Conservation (phyloP, 2,888 invertebrate species). For the Cosmia trapezina region DNA sequence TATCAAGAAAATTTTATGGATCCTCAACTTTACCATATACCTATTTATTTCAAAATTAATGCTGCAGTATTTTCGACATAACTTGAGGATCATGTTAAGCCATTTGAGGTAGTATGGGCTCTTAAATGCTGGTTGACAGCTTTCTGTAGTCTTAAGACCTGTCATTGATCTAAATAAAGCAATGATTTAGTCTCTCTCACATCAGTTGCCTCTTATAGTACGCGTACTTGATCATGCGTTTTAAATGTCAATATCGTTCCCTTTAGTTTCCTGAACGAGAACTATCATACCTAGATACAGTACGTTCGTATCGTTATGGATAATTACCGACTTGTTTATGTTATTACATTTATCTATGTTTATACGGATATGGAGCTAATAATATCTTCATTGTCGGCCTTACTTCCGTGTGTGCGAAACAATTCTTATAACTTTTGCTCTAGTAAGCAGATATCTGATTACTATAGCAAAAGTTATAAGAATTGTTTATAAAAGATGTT, state of each 20-base stretch:
- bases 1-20: no score
- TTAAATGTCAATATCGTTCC: slow-evolving; percentile 12
- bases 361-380: slow-evolving; percentile 39
- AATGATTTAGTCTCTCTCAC: no score
- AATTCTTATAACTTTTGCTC: no score
- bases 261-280: slow-evolving; percentile 16
- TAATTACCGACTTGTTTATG: neutral
- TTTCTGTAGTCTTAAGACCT: no score
- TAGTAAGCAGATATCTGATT: neutral
- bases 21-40: no score
- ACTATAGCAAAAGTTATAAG: neutral
- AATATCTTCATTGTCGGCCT: slow-evolving; percentile 43
- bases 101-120: no score
- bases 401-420: slow-evolving; percentile 32
- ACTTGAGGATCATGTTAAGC: no score
- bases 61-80: no score
- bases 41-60: no score
- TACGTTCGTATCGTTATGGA: neutral
- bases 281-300: neutral
- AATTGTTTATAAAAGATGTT: neutral
- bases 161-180: no score
- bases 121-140: no score
- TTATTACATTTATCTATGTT: neutral
- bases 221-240: neutral
- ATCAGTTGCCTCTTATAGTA: no score